Base-by-base conservation (phyloP, 2,113 vertebrate species). In the Gymnogyps californianus region DNA sequence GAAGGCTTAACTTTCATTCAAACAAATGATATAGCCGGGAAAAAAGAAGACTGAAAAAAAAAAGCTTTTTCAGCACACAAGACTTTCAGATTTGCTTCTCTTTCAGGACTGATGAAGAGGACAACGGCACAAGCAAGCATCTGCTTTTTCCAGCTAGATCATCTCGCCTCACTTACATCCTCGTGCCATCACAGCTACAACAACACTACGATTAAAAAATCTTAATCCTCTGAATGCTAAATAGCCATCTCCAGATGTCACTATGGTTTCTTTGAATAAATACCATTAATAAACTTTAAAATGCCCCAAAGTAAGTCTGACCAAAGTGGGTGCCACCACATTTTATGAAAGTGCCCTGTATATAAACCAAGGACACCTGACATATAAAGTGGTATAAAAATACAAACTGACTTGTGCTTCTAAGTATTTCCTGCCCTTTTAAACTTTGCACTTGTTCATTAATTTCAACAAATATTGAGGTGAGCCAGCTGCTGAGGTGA, bases 351-450 rank as follows among this genome's bases (percentile, higher is more conserved):
- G 59, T 75, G 47, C 54, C 55, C 65, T 42, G 31, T 79, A 70
- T 58, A 58, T 72, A 82, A 87, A 80, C 16, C 55, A 85, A 87
- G 49, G 77, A 77, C 70, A 93, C 67, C 81, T 92, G 87, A 96
- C 81, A 87, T 69, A 93, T 55, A 96, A 95, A 97, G 38, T 79
- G 47, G 32, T 62, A 80, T 67, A 89, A 95, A 97, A 92, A 92
- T 31, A 92, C 75, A 90, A 94, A 87, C 84, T 74, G 87, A 92
- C 87, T 95, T 34, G 72, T 34, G 83, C 89, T 95, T 96, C 47
- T 88, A 96, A 95, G 93, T 86, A 86, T 96, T 97, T 97, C 89
- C 87, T 96, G 81, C 52, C 94, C 87, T 96, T 96, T 96, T 94
- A 96, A 95, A 97, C 88, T 91, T 82, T 89, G 71, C 82, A 96